Percentiles rank a stretch among this genome's conserved stretches.
phyloP scores from a whole-genome alignment of 2,888 invertebrate genomes.

The Hybos culiciformis region DNA sequence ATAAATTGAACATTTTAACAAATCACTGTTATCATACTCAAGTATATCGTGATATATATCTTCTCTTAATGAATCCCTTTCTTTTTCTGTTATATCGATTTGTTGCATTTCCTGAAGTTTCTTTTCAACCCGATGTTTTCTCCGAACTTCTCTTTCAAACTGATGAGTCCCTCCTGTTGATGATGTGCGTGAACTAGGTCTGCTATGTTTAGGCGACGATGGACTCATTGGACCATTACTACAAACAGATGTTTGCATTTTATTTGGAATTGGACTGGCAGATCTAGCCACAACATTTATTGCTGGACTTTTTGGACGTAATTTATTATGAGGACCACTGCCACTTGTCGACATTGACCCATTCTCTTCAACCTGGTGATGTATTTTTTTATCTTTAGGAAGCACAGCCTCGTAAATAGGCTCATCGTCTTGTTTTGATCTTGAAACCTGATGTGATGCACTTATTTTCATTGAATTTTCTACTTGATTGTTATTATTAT shows the following conservation, averaged over 20 bases:
- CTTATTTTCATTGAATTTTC: slow-evolving; percentile 18
- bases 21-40: too few relatives aligned
- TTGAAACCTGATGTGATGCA: slow-evolving; percentile 17
- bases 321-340: slow-evolving; percentile 16
- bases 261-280: slow-evolving; percentile 22
- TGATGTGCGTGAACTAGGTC: slow-evolving; percentile 39
- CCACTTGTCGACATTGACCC: slow-evolving; percentile 13
- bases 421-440: slow-evolving; percentile 35
- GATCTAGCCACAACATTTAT: slow-evolving; percentile 26
- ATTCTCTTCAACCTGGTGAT: slow-evolving; percentile 30
- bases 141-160: slow-evolving; percentile 59
- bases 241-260: too few relatives aligned
- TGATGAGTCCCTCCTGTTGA: slow-evolving; percentile 35
- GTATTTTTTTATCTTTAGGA: slow-evolving; percentile 42
- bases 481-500: not conserved
- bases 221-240: slow-evolving; percentile 21
- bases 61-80: slow-evolving; percentile 35
- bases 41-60: slow-evolving; percentile 65
- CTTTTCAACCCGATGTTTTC: slow-evolving; percentile 73
- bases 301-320: slow-evolving; percentile 31
- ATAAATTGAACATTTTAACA: too few relatives aligned
- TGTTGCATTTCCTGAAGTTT: slow-evolving; percentile 70
- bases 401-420: slow-evolving; percentile 79
- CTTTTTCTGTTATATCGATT: slow-evolving; percentile 29
- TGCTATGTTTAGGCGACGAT: slow-evolving; percentile 39